phyloP scores from a whole-genome alignment of 2,797 vertebrate species.

The Melanotaenia pygmaea region DNA sequence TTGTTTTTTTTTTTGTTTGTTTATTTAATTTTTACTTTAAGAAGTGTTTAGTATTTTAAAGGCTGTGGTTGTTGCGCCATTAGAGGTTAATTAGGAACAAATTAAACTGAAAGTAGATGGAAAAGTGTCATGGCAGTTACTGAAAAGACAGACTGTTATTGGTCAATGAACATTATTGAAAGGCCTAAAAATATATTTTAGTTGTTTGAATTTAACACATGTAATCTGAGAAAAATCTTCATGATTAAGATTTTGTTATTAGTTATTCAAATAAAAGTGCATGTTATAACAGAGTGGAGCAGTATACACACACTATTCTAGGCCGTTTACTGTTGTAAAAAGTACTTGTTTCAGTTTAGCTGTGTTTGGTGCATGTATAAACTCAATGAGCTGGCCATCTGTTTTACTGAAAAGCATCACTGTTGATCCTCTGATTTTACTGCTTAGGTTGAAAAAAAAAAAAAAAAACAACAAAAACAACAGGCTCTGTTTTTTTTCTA shows the following conservation, averaged over 20 bases:
- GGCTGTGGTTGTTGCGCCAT: too few relatives aligned
- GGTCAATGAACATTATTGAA: too few relatives aligned
- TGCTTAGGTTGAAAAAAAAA: not conserved
- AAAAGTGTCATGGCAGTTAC: too few relatives aligned
- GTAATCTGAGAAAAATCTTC: too few relatives aligned
- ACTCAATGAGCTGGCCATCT: slow-evolving; percentile 59
- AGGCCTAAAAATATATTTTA: too few relatives aligned
- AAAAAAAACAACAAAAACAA: slow-evolving; percentile 3
- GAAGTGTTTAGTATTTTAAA: too few relatives aligned
- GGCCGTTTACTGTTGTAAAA: slow-evolving; percentile 62
- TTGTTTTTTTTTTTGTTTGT: too few relatives aligned
- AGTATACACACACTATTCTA: slow-evolving; percentile 21
- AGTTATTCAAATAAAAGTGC: slow-evolving; percentile 32
- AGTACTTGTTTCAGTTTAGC: slow-evolving; percentile 48
- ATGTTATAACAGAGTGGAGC: slow-evolving; percentile 32
- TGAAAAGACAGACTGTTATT: too few relatives aligned
- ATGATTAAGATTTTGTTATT: not conserved
- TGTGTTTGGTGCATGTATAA: slow-evolving; percentile 53
- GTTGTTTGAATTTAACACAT: too few relatives aligned
- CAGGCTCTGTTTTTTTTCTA: slow-evolving; percentile 11
- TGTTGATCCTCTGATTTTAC: slow-evolving; percentile 49
- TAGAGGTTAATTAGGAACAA: too few relatives aligned
- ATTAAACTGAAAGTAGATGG: too few relatives aligned
- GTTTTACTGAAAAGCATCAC: slow-evolving; percentile 28
- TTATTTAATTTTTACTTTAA: too few relatives aligned